These are phyloP conservation scores for Poeciliopsis turneri DNA, from an alignment of 2,797 vertebrate species.

Conservation along the genomic window DNA sequence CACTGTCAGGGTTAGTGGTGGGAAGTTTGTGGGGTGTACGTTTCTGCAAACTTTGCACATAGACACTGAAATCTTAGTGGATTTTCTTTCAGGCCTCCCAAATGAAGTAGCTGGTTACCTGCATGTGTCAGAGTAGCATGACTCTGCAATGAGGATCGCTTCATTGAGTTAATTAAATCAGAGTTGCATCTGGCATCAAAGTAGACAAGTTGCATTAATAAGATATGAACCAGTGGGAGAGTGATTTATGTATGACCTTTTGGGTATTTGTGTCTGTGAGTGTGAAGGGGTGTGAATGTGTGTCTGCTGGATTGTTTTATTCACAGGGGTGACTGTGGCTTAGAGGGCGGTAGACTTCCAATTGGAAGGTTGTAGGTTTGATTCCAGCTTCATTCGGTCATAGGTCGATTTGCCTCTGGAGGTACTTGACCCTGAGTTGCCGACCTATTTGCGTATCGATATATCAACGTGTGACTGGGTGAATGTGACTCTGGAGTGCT, in stretches of 20 bases:
- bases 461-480: background rate
- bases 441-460: background rate
- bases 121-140: background rate
- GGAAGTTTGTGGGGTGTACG: background rate
- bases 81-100: background rate
- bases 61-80: background rate
- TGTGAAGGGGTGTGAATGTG: background rate
- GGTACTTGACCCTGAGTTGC: background rate
- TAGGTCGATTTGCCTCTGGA: background rate
- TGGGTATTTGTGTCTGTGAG: background rate
- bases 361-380: background rate
- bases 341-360: background rate
- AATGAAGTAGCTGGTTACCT: background rate
- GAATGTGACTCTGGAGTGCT: background rate
- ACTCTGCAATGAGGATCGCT: background rate
- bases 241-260: background rate
- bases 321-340: background rate
- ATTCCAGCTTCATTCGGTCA: background rate
- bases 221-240: background rate
- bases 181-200: background rate
- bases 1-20: background rate
- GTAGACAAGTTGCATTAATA: background rate
- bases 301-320: background rate
- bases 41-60: background rate
- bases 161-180: background rate